phyloP scores from a whole-genome alignment of 2,797 vertebrate genomes.

The Peromyscus aztecus region DNA sequence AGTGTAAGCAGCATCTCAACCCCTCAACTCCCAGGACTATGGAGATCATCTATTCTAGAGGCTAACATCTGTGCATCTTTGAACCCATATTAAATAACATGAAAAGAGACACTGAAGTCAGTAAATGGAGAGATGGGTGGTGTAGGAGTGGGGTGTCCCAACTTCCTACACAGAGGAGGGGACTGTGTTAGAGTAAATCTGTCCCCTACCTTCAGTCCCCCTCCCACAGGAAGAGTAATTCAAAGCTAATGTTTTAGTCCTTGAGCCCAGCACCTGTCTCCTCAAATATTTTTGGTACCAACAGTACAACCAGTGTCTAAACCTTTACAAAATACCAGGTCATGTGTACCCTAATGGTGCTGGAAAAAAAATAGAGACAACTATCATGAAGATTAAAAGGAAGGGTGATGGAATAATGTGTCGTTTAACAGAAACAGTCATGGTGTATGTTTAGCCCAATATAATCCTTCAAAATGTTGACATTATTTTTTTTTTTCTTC shows the following conservation, averaged over 20 bases:
- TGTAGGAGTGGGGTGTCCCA: not conserved
- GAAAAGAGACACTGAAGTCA: not conserved
- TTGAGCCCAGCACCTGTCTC: not conserved
- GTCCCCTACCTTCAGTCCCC: not conserved
- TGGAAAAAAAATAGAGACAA: not conserved
- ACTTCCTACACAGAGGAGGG: not conserved
- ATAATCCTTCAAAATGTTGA: not conserved
- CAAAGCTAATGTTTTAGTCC: not conserved
- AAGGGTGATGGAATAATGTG: not conserved
- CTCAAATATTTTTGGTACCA: not conserved
- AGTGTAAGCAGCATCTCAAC: not conserved
- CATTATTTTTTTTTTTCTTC: not conserved
- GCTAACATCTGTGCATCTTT: not conserved
- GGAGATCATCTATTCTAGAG: not conserved
- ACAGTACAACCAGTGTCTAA: not conserved
- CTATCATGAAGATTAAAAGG: not conserved
- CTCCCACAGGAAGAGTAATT: not conserved
- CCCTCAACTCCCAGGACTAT: not conserved
- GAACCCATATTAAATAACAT: not conserved
- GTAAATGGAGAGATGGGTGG: too few species aligned
- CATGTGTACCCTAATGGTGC: not conserved
- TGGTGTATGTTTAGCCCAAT: not conserved
- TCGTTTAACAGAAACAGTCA: not conserved
- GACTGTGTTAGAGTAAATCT: fast-evolving
- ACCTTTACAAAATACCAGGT: not conserved